Conservation (phyloP, 2,113 vertebrate genomes). For the Crotalus tigris region DNA sequence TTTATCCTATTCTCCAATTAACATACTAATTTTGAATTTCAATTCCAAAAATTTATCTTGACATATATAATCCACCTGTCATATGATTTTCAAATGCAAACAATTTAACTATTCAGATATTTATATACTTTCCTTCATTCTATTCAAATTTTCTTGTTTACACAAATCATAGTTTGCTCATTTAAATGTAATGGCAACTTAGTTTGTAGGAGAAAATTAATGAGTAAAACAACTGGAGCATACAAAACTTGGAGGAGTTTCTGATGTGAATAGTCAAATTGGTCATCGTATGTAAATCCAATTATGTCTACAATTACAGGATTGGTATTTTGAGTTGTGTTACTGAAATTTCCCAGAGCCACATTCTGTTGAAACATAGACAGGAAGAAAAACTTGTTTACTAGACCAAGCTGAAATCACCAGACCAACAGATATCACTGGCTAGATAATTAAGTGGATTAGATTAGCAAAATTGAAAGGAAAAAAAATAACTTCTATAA, state of each 20-base stretch:
- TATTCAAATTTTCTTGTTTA: neutral
- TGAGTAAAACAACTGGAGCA: neutral
- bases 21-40: neutral
- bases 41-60: neutral
- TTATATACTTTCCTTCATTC: neutral
- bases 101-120: neutral
- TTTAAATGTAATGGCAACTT: neutral
- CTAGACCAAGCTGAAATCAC: neutral
- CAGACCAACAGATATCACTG: neutral
- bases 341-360: neutral
- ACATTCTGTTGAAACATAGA: neutral
- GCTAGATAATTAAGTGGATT: neutral
- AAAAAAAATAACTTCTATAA: neutral
- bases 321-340: neutral
- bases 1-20: neutral
- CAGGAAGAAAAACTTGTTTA: neutral
- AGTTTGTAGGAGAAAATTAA: neutral
- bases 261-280: neutral
- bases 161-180: neutral
- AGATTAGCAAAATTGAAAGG: neutral
- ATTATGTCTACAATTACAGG: neutral
- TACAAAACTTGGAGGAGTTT: no score
- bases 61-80: neutral
- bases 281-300: neutral
- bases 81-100: neutral